These are phyloP conservation scores for Falco concolor DNA, from an alignment of 2,797 vertebrate species.

Conservation along the genomic window DNA sequence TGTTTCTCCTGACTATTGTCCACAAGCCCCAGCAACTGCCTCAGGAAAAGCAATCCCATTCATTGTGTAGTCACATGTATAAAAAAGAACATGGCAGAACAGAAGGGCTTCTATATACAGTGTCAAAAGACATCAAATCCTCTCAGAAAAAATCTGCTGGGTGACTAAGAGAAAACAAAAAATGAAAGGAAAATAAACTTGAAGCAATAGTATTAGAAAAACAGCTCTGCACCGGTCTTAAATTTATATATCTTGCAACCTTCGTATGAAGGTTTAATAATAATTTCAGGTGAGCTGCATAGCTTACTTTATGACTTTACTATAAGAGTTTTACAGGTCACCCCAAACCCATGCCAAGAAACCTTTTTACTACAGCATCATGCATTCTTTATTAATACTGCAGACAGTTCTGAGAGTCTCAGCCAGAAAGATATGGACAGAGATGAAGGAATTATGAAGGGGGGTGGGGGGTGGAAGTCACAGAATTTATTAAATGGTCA, in stretches of 20 bases:
- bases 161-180: background rate
- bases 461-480: no score
- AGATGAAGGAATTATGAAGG: background rate
- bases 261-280: background rate
- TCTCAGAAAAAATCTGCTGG: background rate
- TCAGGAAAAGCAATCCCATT: background rate
- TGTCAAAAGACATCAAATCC: background rate
- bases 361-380: background rate
- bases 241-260: background rate
- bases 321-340: background rate
- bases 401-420: background rate
- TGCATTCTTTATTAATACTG: constrained; percentile 4
- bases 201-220: background rate
- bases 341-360: background rate
- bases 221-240: background rate
- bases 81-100: background rate
- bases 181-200: background rate
- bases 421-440: background rate
- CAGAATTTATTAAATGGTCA: background rate
- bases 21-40: background rate
- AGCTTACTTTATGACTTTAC: background rate
- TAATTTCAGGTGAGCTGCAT: background rate
- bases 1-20: background rate
- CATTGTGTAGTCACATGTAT: background rate
- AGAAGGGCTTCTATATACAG: background rate